Percentiles rank a stretch among this genome's conserved stretches.
Conservation (phyloP, 2,797 vertebrate genomes). For the Manis pentadactyla region DNA sequence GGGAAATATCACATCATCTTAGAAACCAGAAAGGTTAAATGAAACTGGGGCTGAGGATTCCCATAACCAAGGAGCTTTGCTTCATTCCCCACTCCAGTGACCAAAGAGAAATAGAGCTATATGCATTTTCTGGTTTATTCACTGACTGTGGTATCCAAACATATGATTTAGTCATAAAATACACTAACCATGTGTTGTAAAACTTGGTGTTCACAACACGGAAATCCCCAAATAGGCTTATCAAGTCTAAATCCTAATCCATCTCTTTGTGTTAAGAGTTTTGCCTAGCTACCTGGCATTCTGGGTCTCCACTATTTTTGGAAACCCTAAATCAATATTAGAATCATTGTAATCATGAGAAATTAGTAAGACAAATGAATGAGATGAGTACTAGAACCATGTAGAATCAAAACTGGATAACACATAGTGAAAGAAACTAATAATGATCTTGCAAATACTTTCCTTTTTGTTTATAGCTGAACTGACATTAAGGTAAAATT, state of each 20-base stretch:
- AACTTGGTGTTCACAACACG: conserved; percentile 26
- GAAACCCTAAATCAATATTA: neutral
- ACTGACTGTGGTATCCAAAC: neutral
- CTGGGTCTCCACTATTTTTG: neutral
- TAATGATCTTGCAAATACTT: neutral
- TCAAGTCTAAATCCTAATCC: neutral
- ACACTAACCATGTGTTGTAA: neutral
- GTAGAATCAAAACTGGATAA: neutral
- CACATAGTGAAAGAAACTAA: neutral
- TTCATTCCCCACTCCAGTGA: neutral
- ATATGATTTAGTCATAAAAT: neutral
- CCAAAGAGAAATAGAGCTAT: neutral
- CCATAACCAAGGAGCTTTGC: neutral
- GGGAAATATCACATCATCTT: neutral
- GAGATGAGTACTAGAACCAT: neutral
- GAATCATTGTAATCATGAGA: neutral
- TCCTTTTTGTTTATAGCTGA: neutral
- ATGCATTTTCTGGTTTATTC: neutral
- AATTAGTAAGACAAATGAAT: neutral
- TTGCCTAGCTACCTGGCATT: neutral
- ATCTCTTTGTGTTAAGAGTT: neutral
- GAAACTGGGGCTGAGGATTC: neutral
- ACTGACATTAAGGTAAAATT: neutral
- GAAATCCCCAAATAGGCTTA: neutral
- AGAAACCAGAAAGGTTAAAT: neutral